These are phyloP conservation scores for Pterostichus madidus DNA, from an alignment of 2,888 invertebrate species.

Conservation along the genomic window DNA sequence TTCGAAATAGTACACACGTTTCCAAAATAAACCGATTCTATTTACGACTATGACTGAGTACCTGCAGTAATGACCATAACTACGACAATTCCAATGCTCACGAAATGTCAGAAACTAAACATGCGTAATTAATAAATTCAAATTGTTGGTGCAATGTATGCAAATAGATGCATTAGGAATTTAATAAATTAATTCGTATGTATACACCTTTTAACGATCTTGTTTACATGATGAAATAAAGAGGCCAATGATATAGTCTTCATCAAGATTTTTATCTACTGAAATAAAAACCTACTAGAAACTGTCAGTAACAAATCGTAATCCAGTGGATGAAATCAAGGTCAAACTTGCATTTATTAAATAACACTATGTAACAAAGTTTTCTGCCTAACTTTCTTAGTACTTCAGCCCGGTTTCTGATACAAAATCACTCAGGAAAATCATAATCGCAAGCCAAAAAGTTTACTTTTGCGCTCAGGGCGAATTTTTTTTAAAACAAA, in stretches of 20 bases:
- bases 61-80: conserved; percentile 17
- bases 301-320: too few relatives aligned
- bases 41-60: conserved; percentile 40
- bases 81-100: conserved; percentile 26
- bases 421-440: too few relatives aligned
- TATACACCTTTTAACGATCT: conserved; percentile 20
- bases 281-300: too few relatives aligned
- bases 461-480: too few relatives aligned
- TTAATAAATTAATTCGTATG: conserved; percentile 23
- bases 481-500: too few relatives aligned
- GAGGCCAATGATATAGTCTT: too few relatives aligned
- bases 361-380: too few relatives aligned
- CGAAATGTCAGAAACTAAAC: conserved; percentile 48
- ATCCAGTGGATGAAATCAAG: too few relatives aligned
- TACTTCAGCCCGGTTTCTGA: too few relatives aligned
- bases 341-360: too few relatives aligned
- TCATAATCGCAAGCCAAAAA: too few relatives aligned
- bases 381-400: too few relatives aligned
- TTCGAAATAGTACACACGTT: neutral
- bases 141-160: neutral
- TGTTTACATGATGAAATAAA: conserved; percentile 1
- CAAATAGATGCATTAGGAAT: conserved; percentile 23
- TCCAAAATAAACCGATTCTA: conserved; percentile 22
- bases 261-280: neutral
- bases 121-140: conserved; percentile 54